Percentiles rank a stretch among this genome's conserved stretches.
Evolutionary conservation across 2,888 invertebrate species (phyloP).

Genomic region (Ormyrus nitidulus): DNA sequence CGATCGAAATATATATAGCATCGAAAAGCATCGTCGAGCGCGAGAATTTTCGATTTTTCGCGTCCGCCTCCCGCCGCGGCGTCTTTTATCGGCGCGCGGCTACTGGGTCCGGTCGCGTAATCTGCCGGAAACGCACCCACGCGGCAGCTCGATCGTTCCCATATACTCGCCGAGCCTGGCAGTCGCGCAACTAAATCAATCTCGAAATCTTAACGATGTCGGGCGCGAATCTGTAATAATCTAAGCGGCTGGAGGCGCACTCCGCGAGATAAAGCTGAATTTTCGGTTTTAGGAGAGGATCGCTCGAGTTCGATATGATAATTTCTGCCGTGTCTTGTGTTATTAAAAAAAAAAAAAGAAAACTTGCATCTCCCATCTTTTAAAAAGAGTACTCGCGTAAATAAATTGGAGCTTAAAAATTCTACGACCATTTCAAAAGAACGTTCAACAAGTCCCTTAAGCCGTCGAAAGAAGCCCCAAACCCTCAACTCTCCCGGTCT

Average conservation of each 20-base stretch:
- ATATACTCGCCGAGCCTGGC: constrained; percentile 11
- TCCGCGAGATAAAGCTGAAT: background rate
- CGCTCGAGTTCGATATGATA: background rate
- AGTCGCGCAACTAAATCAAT: constrained; percentile 51
- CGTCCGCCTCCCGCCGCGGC: no score
- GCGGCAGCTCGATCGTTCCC: constrained; percentile 54
- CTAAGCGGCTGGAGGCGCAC: background rate
- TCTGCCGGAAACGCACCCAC: constrained; percentile 69
- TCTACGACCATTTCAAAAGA: no score
- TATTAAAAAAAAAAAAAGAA: no score
- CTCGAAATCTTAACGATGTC: constrained; percentile 52
- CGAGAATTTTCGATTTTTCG: no score
- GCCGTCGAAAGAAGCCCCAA: no score
- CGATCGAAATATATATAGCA: no score
- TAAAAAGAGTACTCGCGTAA: background rate
- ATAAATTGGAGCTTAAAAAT: no score
- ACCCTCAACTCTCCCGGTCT: no score
- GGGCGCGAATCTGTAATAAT: background rate
- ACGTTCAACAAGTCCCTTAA: no score
- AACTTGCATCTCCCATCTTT: background rate
- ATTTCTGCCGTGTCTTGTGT: no score
- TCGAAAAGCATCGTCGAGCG: no score
- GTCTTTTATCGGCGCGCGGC: constrained; percentile 12
- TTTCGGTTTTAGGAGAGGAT: background rate
- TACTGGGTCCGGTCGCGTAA: constrained; percentile 60